These are phyloP conservation scores for Andrena hattorfiana DNA, from an alignment of 2,888 invertebrate species.

Conservation along the genomic window DNA sequence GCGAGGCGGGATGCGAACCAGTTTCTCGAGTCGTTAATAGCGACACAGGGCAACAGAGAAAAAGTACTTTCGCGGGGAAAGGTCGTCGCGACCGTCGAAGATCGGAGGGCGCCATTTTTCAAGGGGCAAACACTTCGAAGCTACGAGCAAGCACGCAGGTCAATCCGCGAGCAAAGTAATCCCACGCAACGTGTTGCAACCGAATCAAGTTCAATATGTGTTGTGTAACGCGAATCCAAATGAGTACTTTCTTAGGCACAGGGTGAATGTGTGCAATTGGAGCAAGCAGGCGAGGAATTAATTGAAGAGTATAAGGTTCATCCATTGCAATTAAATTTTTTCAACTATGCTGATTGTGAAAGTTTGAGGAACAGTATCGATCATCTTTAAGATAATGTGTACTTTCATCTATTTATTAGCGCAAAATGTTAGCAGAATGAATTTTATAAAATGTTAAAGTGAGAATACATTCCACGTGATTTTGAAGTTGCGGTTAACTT, in stretches of 20 bases:
- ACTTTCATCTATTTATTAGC: background rate
- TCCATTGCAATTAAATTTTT: no score
- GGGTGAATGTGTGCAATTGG: background rate
- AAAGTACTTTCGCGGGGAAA: constrained; percentile 54
- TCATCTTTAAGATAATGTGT: background rate
- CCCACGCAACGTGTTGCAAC: background rate
- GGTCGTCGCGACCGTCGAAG: constrained; percentile 38
- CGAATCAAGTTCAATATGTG: background rate
- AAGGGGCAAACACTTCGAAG: constrained; percentile 4
- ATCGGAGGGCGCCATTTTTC: constrained; percentile 16
- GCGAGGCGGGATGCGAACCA: constrained; percentile 77
- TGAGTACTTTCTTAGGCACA: background rate
- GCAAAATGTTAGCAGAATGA: background rate
- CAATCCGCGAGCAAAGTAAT: background rate
- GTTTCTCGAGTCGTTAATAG: constrained; percentile 71
- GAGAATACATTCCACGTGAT: background rate
- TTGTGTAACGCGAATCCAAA: background rate
- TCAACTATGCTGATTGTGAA: no score
- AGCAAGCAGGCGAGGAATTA: no score
- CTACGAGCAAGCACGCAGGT: background rate
- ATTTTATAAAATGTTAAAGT: background rate
- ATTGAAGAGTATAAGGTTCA: no score
- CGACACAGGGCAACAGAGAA: constrained; percentile 55
- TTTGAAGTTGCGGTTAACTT: background rate
- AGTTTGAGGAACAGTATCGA: no score